Conservation (phyloP, 2,888 invertebrate genomes). For the Seira ritae region DNA sequence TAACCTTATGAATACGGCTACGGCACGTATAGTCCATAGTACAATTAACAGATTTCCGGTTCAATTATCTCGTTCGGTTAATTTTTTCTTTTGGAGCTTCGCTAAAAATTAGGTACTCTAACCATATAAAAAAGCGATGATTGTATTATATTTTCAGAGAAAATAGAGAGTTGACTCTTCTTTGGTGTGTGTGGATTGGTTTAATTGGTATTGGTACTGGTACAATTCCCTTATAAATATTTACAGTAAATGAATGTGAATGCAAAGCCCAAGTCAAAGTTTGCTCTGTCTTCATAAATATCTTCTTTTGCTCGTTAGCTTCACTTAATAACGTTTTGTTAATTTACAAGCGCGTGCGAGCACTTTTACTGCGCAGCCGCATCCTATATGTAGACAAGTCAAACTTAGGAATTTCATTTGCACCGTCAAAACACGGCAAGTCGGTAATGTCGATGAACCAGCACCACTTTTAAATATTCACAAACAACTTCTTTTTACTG, state of each 20-base stretch:
- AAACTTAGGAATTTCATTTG: no score
- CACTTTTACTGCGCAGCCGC: not conserved
- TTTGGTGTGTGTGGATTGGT: no score
- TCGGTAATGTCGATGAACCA: not conserved
- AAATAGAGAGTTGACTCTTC: not conserved
- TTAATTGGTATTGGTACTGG: not conserved
- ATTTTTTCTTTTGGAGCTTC: not conserved
- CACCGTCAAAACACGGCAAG: no score
- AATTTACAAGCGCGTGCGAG: not conserved
- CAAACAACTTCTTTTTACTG: constrained; percentile 1
- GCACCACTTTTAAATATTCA: constrained; percentile 5
- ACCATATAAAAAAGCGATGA: no score
- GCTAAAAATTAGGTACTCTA: no score
- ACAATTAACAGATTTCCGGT: no score
- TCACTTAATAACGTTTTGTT: not conserved
- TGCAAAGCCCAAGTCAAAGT: not conserved
- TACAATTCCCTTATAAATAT: not conserved
- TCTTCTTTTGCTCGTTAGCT: not conserved
- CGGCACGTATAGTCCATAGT: no score
- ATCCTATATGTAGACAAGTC: no score
- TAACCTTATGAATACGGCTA: not conserved
- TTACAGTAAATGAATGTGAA: no score
- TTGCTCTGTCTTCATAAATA: not conserved
- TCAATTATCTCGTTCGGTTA: no score
- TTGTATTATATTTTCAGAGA: not conserved